A percentile compares a stretch with the other conserved stretches of the same genome.
phyloP scores from a whole-genome alignment of 2,113 vertebrate species.

The Cyprinodon tularosa region DNA sequence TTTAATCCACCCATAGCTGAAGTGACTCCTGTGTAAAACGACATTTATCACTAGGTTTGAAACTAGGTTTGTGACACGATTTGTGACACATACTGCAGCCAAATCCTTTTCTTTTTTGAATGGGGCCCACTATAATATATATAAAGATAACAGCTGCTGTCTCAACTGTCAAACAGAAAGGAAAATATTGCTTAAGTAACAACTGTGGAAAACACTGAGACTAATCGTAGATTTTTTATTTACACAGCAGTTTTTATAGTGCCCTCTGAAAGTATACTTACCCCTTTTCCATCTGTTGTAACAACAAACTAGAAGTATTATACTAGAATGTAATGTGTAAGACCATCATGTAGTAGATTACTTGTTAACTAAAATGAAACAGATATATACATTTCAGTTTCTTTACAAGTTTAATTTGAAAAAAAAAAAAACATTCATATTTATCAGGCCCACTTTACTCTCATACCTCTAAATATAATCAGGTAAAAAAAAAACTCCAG shows the following conservation, averaged over 20 bases:
- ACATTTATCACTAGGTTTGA: slow-evolving; percentile 51
- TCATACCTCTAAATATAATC: neutral
- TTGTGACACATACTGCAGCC: slow-evolving; percentile 27
- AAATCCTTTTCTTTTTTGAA: slow-evolving; percentile 57
- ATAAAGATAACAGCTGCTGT: slow-evolving; percentile 38
- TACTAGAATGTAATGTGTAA: neutral
- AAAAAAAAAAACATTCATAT: neutral
- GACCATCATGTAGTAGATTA: neutral
- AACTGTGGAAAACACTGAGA: slow-evolving; percentile 6
- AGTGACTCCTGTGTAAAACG: slow-evolving; percentile 29
- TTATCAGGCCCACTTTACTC: neutral
- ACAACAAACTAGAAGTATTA: neutral
- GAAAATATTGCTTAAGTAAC: slow-evolving; percentile 18
- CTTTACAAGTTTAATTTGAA: neutral
- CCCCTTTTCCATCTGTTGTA: no score
- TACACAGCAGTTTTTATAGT: neutral
- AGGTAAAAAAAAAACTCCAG: no score
- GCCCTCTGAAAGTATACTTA: neutral
- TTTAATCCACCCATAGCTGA: slow-evolving; percentile 46
- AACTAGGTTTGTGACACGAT: slow-evolving; percentile 31
- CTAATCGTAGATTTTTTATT: slow-evolving; percentile 14
- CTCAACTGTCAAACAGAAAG: slow-evolving; percentile 29
- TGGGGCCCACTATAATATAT: slow-evolving; percentile 34
- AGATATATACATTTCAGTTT: neutral
- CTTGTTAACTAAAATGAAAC: neutral